Evolutionary conservation across 2,113 vertebrate species (phyloP), one percentile per base, ranked within the genome.

Genomic region (Hemicordylus capensis): DNA sequence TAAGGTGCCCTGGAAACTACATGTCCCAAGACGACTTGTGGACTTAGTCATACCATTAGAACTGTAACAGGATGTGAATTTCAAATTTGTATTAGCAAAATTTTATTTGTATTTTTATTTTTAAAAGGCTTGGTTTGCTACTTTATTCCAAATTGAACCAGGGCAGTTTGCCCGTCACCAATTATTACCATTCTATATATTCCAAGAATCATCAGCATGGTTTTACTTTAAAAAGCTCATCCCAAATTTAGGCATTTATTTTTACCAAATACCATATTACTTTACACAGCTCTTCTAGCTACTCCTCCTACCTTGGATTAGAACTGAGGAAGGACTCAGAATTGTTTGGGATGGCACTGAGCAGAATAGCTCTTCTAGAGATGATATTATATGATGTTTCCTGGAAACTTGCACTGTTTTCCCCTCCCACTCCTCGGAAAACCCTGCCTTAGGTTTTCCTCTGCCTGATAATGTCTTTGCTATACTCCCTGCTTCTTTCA

Each of bases 401-500:
- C 84, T 34, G 67, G 76, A 85, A 85, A n/a, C 31, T 9, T 26
- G 10, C 39, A 42, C 42, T 26, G 3, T 39, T 73, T 39, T n/a
- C n/a, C 54, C 58, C 42, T 78, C 66, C 59, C 17, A 34, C n/a
- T 64, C 76, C 84, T 37, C 37, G n/a, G 66, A 80, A 76, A 72
- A 58, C 76, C 54, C n/a, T 63, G 42, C 42, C 58, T 73, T 73
- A 26, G 56, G 63, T 80, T 80, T 85, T 73, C 56, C 44, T 85
- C 54, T 80, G 54, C 46, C 58, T 75, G 59, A 78, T 80, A 63
- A 86, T 67, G 69, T 54, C 85, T 85, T 63, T 81, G 61, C 81
- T 74, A 69, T 89, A 69, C 73, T 86, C 44, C 3, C 87, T 88
- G 76, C 26, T 89, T 87, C 59, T 91, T 90, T 88, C 85, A 80